These are phyloP conservation scores for Melanargia galathea DNA, from an alignment of 2,888 invertebrate species.

Conservation along the genomic window DNA sequence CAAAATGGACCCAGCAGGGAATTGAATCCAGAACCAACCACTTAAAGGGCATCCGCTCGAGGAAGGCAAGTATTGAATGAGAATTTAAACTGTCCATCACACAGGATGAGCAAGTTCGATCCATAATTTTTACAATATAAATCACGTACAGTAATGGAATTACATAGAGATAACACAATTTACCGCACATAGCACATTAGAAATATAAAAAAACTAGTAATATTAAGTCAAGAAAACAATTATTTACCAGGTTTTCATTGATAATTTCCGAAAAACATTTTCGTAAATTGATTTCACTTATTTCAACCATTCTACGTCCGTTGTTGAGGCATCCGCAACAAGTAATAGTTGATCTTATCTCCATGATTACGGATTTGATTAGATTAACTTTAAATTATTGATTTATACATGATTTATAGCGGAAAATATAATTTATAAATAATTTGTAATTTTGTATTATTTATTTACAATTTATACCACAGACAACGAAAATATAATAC, in stretches of 20 bases:
- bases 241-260: slow-evolving; percentile 56
- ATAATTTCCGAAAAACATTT: slow-evolving; percentile 61
- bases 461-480: not conserved
- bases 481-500: not conserved
- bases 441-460: not conserved
- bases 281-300: slow-evolving; percentile 49
- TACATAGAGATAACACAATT: not conserved
- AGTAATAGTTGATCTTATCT: slow-evolving; percentile 15
- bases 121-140: not conserved
- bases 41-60: too few species aligned
- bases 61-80: too few species aligned
- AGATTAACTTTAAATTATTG: not conserved
- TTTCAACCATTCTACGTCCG: slow-evolving; percentile 55
- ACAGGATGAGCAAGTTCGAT: not conserved
- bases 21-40: too few species aligned
- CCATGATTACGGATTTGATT: slow-evolving; percentile 21
- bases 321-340: slow-evolving; percentile 62
- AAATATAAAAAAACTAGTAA: not conserved
- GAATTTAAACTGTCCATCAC: not conserved
- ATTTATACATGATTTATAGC: not conserved
- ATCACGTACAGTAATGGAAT: not conserved
- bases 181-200: not conserved
- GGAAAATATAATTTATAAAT: not conserved
- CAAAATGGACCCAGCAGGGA: too few species aligned
- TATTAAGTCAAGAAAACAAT: not conserved